Base-by-base conservation (phyloP, 2,888 invertebrate species). In the Philereme vetulata region DNA sequence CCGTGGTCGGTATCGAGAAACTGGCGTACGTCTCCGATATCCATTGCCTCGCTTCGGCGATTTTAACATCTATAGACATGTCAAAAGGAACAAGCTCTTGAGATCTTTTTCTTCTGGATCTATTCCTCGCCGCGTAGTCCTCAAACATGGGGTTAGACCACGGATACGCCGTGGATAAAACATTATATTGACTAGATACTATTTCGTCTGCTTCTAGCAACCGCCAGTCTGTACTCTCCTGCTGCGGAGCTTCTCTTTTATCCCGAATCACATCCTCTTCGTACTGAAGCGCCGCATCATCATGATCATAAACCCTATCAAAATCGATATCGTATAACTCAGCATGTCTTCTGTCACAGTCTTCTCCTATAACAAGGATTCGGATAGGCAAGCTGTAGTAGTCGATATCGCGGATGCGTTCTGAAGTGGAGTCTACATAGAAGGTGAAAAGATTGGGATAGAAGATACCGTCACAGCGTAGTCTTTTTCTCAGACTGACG, bases 371-470 rank as follows among this genome's bases (percentile, higher is more conserved):
- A 40, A 97, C 95, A 68, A 96, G 93, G 55, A 97, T 93, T 66
- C 97, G 92, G 62, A 97, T 90, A 1, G 97, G 96, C 58, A 97
- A 83, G 76, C 97, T 96, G 78, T 96, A 96, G 81, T 96, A 97
- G 79, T 97, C 96, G 65, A 97, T 96, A 70, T 96, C 96, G 50
- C 95, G 93, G 65, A 96, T 91, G 56, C 96, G 92, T 73, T 95
- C 96, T 65, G 97, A 96, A 52, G 96, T 96, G 40, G 97, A 97
- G 81, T 97, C 97, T 63, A 97, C 95, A 84, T 97, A 96, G 78
- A 97, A 94, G 4, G 97, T 97, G 82, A 97, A 97, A 57, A 97
- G 93, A 75, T 96, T 96, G 0, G 97, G 97, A 79, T 97, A 97
- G 69, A 95, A 95, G 38, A 96, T 93, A 64, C 97, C 97, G 75